These are phyloP conservation scores for Hemicentrotus pulcherrimus DNA, from an alignment of 35 echinoderm and acorn worm species.

Conservation along the genomic window DNA sequence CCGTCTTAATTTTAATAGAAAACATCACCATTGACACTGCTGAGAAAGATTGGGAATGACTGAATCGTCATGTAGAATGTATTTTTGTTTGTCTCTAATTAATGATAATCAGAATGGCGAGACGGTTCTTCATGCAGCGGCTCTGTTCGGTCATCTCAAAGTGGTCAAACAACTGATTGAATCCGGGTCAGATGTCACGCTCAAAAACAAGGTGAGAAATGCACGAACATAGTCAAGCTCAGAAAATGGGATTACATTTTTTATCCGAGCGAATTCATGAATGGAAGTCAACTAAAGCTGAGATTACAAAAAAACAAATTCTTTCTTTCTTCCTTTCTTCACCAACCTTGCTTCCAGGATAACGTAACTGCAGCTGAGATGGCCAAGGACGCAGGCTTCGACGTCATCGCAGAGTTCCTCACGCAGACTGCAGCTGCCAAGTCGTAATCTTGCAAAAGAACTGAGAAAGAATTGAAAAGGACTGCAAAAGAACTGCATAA, in stretches of 20 bases:
- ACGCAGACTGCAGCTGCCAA: background rate
- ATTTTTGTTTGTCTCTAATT: no score
- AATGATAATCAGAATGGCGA: constrained; percentile 82
- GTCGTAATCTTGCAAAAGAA: background rate
- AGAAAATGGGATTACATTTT: background rate
- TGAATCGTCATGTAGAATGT: no score
- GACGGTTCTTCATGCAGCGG: constrained; percentile 91
- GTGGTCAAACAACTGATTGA: constrained; percentile 82
- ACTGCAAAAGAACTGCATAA: no score
- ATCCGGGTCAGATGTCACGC: constrained; percentile 69
- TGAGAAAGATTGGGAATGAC: no score
- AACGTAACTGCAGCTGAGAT: constrained; percentile 72
- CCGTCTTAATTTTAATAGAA: no score
- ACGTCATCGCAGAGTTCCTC: constrained; percentile 83
- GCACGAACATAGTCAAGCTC: background rate
- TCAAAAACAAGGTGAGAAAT: constrained; percentile 86
- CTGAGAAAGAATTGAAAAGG: no score
- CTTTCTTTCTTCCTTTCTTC: background rate
- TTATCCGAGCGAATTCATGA: background rate
- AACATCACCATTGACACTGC: no score
- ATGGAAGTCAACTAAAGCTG: background rate
- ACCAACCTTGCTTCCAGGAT: constrained; percentile 58
- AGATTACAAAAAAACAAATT: no score
- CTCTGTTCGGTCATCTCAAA: constrained; percentile 90
- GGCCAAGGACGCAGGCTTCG: constrained; percentile 87